Evolutionary conservation across 2,888 invertebrate species (phyloP).

Genomic region (Melitaea athalia): DNA sequence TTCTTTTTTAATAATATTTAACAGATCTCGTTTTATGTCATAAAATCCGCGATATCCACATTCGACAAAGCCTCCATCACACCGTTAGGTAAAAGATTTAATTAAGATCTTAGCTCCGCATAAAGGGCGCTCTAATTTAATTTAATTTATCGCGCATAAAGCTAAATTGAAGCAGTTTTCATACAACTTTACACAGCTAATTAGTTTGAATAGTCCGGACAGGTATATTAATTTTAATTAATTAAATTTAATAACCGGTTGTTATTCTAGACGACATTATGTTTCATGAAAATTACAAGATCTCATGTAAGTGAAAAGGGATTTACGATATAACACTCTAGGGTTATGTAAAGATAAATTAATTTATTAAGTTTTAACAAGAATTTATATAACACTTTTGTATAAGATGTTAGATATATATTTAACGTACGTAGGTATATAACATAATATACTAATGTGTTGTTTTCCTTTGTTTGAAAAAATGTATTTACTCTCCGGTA

Average conservation of each 20-base stretch:
- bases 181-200: slow-evolving; percentile 36
- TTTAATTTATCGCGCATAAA: slow-evolving; percentile 38
- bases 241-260: slow-evolving; percentile 16
- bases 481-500: no score
- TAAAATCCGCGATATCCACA: slow-evolving; percentile 9
- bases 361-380: neutral
- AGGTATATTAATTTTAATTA: slow-evolving; percentile 22
- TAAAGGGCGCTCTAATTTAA: slow-evolving; percentile 34
- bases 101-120: slow-evolving; percentile 35
- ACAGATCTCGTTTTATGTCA: slow-evolving; percentile 38
- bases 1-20: neutral
- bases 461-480: no score
- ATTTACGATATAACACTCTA: slow-evolving; percentile 2
- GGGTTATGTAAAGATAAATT: neutral
- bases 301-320: neutral
- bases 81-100: slow-evolving; percentile 37
- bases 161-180: slow-evolving; percentile 37
- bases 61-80: slow-evolving; percentile 27
- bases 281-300: slow-evolving; percentile 7
- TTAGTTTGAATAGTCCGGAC: slow-evolving; percentile 31
- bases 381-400: neutral
- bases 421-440: no score
- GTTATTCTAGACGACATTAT: slow-evolving; percentile 9
- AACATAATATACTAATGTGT: no score
- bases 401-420: no score